Base-by-base conservation (phyloP, 2,113 vertebrate genomes). In the Carassius gibelio region DNA sequence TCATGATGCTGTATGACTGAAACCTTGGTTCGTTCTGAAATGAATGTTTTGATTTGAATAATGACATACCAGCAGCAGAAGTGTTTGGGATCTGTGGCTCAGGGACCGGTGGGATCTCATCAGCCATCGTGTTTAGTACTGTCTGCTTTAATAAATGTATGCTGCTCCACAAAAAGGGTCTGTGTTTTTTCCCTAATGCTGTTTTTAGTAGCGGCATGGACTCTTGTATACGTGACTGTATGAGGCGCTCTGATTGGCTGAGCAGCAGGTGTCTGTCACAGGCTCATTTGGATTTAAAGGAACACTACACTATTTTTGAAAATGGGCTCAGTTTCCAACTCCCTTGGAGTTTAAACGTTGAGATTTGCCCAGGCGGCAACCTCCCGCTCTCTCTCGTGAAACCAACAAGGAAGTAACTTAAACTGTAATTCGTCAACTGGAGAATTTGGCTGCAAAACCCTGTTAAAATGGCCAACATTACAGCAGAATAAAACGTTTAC, bases 91-190 rank as follows among this genome's bases (percentile, higher is more conserved):
- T 89, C 93, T 7, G 52, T 55, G 52, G 52, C 15, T 17, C 52
- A 55, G 52, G 52, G 52, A 55, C 52, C 52, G 52, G 15, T 55
- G 52, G 52, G 52, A 87, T 10, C 10, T 91, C 93, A 82, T 95
- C 93, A 15, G 94, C 93, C 94, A 94, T 94, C 26, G 21, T 71
- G 36, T 45, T 26, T 72, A 87, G 30, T n/a, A 38, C 48, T 2
- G 8, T n/a, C 6, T 55, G 4, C 30, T 61, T n/a, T 17, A 1
- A 19, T 48, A 48, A 48, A 11, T 48, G 26, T 36, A 42, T 38
- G 5, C 38, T 45, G 38, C 38, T 42, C 38, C 38, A 42, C 9
- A 52, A 15, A 52, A 3, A 30, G 13, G 21, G 1, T 21, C 36
- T 36, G 55, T 7, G 10, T 5, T 8, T 2, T 61, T 59, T 15